A percentile compares a stretch with the other conserved stretches of the same genome.
These are phyloP conservation scores for Coracopsis vasa DNA, from an alignment of 2,113 vertebrate species.

Conservation along the genomic window DNA sequence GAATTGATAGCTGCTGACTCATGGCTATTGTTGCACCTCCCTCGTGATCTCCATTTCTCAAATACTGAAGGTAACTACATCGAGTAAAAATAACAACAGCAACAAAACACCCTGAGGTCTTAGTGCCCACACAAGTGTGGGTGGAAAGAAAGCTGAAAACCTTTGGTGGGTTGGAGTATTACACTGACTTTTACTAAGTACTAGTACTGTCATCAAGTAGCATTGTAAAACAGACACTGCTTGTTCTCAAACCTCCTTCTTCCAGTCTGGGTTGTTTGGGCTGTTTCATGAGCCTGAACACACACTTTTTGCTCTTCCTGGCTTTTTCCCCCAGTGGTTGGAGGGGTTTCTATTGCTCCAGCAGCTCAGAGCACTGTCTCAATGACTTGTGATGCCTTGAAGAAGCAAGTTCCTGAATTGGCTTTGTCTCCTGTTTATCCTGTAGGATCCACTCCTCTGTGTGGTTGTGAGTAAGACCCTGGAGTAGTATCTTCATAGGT, in stretches of 20 bases:
- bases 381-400: neutral
- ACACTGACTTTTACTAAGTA: neutral
- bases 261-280: neutral
- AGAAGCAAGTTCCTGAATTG: neutral
- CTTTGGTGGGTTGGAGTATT: neutral
- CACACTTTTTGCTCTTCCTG: neutral
- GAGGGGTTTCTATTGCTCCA: neutral
- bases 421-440: neutral
- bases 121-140: neutral
- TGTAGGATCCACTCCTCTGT: neutral
- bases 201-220: neutral
- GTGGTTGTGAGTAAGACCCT: neutral
- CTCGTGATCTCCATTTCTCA: neutral
- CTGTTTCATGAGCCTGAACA: neutral
- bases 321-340: neutral
- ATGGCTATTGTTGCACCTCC: neutral
- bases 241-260: neutral
- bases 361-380: neutral
- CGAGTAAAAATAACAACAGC: neutral
- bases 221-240: neutral
- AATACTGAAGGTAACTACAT: neutral
- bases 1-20: neutral
- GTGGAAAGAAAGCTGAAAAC: neutral
- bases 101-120: neutral
- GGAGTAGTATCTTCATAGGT: neutral